Evolutionary conservation across 2,113 vertebrate genomes (phyloP).

Genomic region (Dryoscopus gambensis): DNA sequence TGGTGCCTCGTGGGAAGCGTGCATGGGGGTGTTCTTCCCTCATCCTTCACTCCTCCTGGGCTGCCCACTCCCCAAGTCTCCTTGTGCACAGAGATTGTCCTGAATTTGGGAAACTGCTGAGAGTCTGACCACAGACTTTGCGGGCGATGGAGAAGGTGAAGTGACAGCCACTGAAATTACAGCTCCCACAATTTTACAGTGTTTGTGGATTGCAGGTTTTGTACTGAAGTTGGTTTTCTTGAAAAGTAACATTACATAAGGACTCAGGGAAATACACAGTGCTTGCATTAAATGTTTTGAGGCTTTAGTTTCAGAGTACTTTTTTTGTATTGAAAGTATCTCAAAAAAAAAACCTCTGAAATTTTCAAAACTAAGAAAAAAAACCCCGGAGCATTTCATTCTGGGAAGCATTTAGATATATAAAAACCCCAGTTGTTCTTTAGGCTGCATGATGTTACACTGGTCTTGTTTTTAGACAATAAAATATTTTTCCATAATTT

Average conservation of each 20-base stretch:
- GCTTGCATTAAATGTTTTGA: background rate
- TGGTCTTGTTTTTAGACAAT: background rate
- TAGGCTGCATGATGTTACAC: background rate
- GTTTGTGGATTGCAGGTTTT: background rate
- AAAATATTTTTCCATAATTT: background rate
- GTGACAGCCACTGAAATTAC: background rate
- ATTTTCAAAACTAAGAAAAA: background rate
- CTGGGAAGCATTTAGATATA: background rate
- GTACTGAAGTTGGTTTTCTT: background rate
- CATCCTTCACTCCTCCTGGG: background rate
- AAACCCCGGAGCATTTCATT: background rate
- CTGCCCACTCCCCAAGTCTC: background rate
- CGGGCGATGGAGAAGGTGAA: background rate
- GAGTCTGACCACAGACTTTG: background rate
- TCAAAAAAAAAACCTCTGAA: background rate
- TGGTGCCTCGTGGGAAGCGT: accelerated
- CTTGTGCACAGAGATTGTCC: background rate
- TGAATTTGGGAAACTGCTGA: background rate
- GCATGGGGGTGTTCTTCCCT: accelerated
- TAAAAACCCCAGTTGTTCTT: background rate
- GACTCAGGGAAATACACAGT: background rate
- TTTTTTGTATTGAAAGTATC: background rate
- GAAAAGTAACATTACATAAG: background rate
- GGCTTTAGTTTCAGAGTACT: background rate
- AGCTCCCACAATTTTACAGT: background rate